These are phyloP conservation scores for Scaptomyza flava DNA, from an alignment of 2,888 invertebrate species.

Conservation along the genomic window DNA sequence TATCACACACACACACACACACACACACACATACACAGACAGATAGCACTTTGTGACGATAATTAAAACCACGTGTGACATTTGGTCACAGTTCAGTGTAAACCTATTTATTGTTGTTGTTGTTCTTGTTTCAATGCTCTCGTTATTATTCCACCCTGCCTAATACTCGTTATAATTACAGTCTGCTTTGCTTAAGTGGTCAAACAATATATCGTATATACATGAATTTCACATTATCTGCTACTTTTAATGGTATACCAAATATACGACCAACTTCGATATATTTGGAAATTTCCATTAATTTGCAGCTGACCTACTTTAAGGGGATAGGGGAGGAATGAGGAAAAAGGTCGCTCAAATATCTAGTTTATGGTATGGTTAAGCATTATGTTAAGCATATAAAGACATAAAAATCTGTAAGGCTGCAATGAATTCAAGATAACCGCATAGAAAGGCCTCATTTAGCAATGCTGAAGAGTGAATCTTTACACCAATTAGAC, in stretches of 20 bases:
- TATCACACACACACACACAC: constrained; percentile 23
- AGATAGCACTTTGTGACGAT: constrained; percentile 49
- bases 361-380: neutral
- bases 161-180: constrained; percentile 17
- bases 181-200: constrained; percentile 36
- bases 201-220: constrained; percentile 31
- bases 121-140: neutral
- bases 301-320: constrained; percentile 17
- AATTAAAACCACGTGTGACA: constrained; percentile 77
- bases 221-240: constrained; percentile 35
- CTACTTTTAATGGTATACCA: constrained; percentile 30
- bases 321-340: neutral
- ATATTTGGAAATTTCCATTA: constrained; percentile 25
- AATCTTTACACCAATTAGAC: too few relatives aligned
- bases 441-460: constrained; percentile 4
- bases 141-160: neutral
- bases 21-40: constrained; percentile 12
- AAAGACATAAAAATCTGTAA: neutral
- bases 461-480: neutral
- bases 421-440: neutral
- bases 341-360: neutral
- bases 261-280: constrained; percentile 35
- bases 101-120: constrained; percentile 28
- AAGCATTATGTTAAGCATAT: neutral
- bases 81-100: constrained; percentile 63